A percentile compares a stretch with the other conserved stretches of the same genome.
These are phyloP conservation scores for Hydractinia echinata DNA, from an alignment of 30 jellyfish, hydroid and myxozoan genomes.

Conservation along the genomic window DNA sequence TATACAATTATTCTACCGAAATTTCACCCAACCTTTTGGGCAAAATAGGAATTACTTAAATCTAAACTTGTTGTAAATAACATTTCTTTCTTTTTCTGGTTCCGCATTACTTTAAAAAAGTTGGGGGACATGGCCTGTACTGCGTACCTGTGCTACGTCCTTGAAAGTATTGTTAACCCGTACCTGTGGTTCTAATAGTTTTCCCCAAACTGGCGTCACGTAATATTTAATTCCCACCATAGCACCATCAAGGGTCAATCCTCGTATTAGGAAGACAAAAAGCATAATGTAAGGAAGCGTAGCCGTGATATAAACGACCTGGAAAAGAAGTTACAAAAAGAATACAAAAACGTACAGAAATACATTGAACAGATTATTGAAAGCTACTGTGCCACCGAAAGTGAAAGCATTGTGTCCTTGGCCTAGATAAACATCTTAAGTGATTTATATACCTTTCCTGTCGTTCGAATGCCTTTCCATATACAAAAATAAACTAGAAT, in stretches of 20 bases:
- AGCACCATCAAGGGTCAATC: conserved; percentile 64
- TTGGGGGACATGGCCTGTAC: too few relatives aligned
- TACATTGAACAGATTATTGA: background rate
- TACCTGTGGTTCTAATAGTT: conserved; percentile 66
- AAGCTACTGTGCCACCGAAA: background rate
- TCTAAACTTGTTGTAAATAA: too few relatives aligned
- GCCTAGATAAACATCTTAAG: background rate
- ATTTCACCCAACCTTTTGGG: too few relatives aligned
- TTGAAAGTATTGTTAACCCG: too few relatives aligned
- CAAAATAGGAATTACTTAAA: too few relatives aligned
- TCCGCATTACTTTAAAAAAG: too few relatives aligned
- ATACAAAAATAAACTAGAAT: conserved; percentile 75
- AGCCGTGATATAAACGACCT: conserved; percentile 91
- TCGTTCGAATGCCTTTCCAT: conserved; percentile 84
- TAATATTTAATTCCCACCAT: conserved; percentile 49
- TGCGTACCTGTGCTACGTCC: too few relatives aligned
- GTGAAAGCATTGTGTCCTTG: background rate
- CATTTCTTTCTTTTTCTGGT: too few relatives aligned
- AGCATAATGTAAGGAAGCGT: conserved; percentile 77
- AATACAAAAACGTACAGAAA: background rate
- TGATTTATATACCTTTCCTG: conserved; percentile 60
- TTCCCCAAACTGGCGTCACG: conserved; percentile 76
- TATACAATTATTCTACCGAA: too few relatives aligned
- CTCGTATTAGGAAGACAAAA: conserved; percentile 58
- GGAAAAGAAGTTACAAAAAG: background rate